Evolutionary conservation across 2,888 invertebrate genomes (phyloP).

Genomic region (Patella depressa): DNA sequence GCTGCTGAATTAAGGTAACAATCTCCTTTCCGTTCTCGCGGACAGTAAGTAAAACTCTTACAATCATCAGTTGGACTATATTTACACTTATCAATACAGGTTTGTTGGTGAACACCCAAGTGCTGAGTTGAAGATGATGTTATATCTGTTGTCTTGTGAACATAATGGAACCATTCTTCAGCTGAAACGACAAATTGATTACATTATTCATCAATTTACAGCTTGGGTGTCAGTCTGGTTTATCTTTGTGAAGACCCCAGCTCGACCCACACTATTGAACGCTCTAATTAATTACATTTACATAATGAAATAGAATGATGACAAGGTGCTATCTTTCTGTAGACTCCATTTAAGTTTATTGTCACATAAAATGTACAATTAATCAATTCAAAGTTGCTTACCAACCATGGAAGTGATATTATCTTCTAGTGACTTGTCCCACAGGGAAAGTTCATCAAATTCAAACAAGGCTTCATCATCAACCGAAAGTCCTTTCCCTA

Average conservation of each 20-base stretch:
- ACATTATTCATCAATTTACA: background rate
- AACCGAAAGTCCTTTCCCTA: slow-evolving; percentile 7
- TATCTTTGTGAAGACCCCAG: too few relatives aligned
- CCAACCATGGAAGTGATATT: slow-evolving; percentile 5
- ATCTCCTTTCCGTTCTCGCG: slow-evolving; percentile 18
- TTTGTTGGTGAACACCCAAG: slow-evolving; percentile 15
- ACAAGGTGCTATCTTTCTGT: background rate
- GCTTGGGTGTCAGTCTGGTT: background rate
- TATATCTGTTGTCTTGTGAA: slow-evolving; percentile 18
- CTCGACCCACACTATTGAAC: too few relatives aligned
- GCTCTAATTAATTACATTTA: too few relatives aligned
- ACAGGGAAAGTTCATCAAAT: slow-evolving; percentile 28
- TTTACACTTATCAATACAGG: slow-evolving; percentile 28
- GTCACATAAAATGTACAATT: background rate
- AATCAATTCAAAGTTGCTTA: background rate
- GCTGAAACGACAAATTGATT: slow-evolving; percentile 6
- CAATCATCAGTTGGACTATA: slow-evolving; percentile 13
- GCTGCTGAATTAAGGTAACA: slow-evolving; percentile 20
- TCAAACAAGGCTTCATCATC: slow-evolving; percentile 20
- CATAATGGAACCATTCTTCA: slow-evolving; percentile 28
- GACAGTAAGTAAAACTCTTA: slow-evolving; percentile 32
- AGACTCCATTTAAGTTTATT: background rate
- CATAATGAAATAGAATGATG: too few relatives aligned
- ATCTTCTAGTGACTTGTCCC: slow-evolving; percentile 29
- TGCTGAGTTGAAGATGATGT: background rate